Evolutionary conservation across 2,888 invertebrate species (phyloP), one percentile per base, ranked within the genome.

Genomic region (Sthenelais limicola): DNA sequence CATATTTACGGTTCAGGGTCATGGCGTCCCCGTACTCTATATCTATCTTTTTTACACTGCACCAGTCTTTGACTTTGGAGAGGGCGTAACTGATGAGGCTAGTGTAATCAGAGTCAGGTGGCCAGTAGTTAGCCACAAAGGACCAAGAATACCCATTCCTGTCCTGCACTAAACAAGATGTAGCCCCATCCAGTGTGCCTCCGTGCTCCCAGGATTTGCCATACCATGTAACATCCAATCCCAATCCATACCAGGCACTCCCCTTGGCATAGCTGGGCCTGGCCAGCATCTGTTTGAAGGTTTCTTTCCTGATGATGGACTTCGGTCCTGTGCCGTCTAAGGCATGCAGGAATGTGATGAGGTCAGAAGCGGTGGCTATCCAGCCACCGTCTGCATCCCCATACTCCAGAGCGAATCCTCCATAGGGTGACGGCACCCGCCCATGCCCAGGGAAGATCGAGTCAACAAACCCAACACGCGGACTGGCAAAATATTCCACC

Each of bases 161-260:
- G 49, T 82, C 77, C 58, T 78, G 79, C 49, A 77, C 76, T 30
- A 81, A 73, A 18, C 80, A 81, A 3, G 81, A 74, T n/a, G 83
- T 81, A 12, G 84, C 81, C 1, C 85, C 85, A 38, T 84, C 84
- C 82, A 85, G 82, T 7, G 80, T 81, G 0, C 85, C 85, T 4
- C 83, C 82, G 72, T 85, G 85, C 32, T 84, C 84, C 78, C 81
- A 85, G 18, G 80, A 79, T 47, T 58, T 43, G 0, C 84, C 81
- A 38, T 72, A 56, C 68, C 84, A 82, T 62, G 82, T 80, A 5
- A 84, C 76, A 72, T 84, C 83, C 56, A 84, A 74, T 12, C 85
- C 85, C 48, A 83, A 69, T 0, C 85, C 85, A 76, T 84, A 85
- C 75, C 75, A 75, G 21, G 73, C 35, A 32, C 62, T 70, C 9